These are phyloP conservation scores for Diadema setosum DNA, from an alignment of 35 echinoderm and acorn worm species.

Conservation along the genomic window DNA sequence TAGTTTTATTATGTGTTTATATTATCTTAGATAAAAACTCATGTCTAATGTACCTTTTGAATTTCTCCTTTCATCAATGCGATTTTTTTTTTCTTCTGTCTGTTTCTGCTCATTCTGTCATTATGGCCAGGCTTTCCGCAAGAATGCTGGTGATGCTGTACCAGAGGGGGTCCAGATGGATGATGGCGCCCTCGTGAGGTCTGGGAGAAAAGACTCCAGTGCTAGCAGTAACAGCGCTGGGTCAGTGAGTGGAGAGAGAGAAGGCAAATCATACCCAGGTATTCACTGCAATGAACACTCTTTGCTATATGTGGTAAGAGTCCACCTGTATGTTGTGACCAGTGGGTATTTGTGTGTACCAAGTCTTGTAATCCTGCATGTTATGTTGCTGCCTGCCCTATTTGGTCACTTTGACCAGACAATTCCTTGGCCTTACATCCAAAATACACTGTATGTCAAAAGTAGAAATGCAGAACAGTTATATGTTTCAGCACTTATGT, in stretches of 20 bases:
- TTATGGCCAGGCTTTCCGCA: conserved; percentile 16
- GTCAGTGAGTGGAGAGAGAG: neutral
- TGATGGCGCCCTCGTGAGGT: neutral
- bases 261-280: neutral
- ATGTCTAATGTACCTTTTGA: too few species aligned
- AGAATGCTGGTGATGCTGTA: conserved; percentile 41
- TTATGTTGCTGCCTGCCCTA: neutral
- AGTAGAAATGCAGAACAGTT: neutral
- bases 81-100: too few species aligned
- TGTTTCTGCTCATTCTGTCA: too few species aligned
- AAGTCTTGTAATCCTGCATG: neutral
- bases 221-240: conserved; percentile 5
- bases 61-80: too few species aligned
- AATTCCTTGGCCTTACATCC: neutral
- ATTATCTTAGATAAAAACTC: too few species aligned
- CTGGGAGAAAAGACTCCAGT: neutral
- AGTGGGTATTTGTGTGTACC: neutral
- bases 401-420: neutral
- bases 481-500: too few species aligned
- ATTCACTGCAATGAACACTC: neutral
- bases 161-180: neutral
- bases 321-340: neutral
- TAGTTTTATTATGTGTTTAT: too few species aligned
- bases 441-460: neutral
- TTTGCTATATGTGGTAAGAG: neutral